Evolutionary conservation across 1,140 invertebrate genomes (phyloP), one percentile per base, ranked within the genome.

Genomic region (Heterodera schachtii): DNA sequence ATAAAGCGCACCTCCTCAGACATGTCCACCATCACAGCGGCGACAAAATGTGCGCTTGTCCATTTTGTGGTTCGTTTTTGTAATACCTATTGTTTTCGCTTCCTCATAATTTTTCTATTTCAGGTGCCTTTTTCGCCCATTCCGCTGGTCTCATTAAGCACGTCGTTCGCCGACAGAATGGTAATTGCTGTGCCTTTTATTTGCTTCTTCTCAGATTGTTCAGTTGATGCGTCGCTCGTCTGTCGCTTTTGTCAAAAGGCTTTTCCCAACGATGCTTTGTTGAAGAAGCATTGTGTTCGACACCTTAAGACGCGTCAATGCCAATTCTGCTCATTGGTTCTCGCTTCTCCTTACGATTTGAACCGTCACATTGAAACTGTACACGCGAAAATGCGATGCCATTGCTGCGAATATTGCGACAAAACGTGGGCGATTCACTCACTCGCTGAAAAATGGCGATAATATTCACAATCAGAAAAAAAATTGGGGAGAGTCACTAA

Each of bases 221-320:
- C 49, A 79, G 78, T 74, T 7, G 78, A 79, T 11, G 19, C 78
- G 44, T 69, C 57, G 11, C 73, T 84, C 13, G n/a, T 84, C 9
- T 85, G 84, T 66, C 84, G 73, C 43, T 75, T 85, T 46, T 86
- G 85, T 67, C 83, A 86, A 5, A 86, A 86, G 41, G 67, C 49
- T 6, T 86, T 86, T 44, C 52, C 77, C 6, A 78, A 81, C 16
- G 74, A 81, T 13, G 13, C 73, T 43, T 70, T 87, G 8, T 66
- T 86, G 31, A 70, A 79, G 60, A 70, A 80, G 9, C 85, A 86
- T 67, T 83, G 85, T 46, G 64, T 79, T 71, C 79, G 85, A 44
- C 85, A 86, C 80, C 73, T 86, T 7, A 74, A 80, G 8, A 77
- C 47, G 41, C 64, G 67, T 49, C 82, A 85, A 41, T 86, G 85